Percentiles rank a stretch among this genome's conserved stretches.
These are phyloP conservation scores for Orthonevra nobilis DNA, from an alignment of 2,888 invertebrate species.

Conservation along the genomic window DNA sequence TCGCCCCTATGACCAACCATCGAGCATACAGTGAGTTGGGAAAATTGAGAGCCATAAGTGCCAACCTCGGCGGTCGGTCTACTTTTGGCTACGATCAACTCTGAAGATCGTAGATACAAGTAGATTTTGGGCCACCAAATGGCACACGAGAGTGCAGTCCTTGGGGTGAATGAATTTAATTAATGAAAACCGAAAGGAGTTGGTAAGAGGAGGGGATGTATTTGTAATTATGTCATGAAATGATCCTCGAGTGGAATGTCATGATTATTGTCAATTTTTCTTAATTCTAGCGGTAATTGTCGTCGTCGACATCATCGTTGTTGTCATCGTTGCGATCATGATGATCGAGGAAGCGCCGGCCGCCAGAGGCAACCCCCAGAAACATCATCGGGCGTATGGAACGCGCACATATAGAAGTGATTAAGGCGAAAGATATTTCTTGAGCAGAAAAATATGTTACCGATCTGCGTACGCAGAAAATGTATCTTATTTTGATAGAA, in stretches of 20 bases:
- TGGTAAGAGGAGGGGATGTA: slow-evolving; percentile 4
- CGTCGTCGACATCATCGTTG: slow-evolving; percentile 59
- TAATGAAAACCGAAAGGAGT: slow-evolving; percentile 31
- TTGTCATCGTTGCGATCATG: slow-evolving; percentile 60
- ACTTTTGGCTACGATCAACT: slow-evolving; percentile 52
- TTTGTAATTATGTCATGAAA: slow-evolving; percentile 60
- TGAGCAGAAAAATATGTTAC: slow-evolving; percentile 46
- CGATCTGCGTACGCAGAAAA: slow-evolving; percentile 44
- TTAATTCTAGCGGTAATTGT: slow-evolving; percentile 38
- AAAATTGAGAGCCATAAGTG: slow-evolving; percentile 59
- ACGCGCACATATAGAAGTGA: slow-evolving; percentile 16
- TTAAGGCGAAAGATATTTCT: slow-evolving; percentile 1
- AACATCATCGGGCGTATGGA: slow-evolving; percentile 1
- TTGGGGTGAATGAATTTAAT: slow-evolving; percentile 63
- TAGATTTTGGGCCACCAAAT: slow-evolving; percentile 34
- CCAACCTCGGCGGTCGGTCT: slow-evolving; percentile 2
- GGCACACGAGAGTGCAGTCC: slow-evolving; percentile 32
- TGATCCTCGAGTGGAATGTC: slow-evolving; percentile 67
- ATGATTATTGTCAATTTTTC: slow-evolving; percentile 44
- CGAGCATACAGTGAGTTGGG: slow-evolving; percentile 19
- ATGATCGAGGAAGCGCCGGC: slow-evolving; percentile 32
- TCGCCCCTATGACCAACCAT: slow-evolving; percentile 51
- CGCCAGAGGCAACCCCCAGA: neutral
- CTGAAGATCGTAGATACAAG: slow-evolving; percentile 32
- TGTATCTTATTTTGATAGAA: slow-evolving; percentile 41